phyloP scores from a whole-genome alignment of 1,140 invertebrate genomes.

The Aphis craccivora region DNA sequence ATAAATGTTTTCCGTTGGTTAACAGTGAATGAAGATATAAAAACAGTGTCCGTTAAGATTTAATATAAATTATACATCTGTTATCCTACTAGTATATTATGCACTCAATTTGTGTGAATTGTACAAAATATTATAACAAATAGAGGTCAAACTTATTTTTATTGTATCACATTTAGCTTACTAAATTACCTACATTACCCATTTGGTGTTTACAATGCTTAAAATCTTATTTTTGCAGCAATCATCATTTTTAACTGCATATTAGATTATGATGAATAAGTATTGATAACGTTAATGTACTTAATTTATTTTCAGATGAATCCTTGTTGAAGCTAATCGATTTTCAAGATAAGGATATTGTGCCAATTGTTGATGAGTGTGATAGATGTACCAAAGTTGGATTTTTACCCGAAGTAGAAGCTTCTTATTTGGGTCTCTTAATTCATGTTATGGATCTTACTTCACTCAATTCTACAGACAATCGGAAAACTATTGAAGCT shows the following conservation, averaged over 20 bases:
- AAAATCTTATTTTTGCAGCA: not conserved
- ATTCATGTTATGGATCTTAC: conserved; percentile 50
- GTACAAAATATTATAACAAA: not conserved
- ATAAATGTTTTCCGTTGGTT: no score
- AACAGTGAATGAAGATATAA: not conserved
- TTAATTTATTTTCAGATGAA: conserved; percentile 26
- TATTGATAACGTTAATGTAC: not conserved
- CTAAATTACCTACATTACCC: not conserved
- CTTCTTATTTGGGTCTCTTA: conserved; percentile 51
- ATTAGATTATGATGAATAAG: not conserved
- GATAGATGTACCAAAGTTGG: conserved; percentile 52
- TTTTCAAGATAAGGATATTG: conserved; percentile 16
- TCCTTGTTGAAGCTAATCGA: not conserved
- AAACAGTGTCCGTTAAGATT: not conserved
- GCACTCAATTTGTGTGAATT: not conserved
- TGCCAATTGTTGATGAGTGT: conserved; percentile 18
- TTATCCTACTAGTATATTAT: not conserved
- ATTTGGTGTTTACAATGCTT: not conserved
- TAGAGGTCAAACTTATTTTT: not conserved
- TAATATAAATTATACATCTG: not conserved
- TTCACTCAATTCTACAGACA: conserved; percentile 49
- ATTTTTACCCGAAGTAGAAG: conserved; percentile 54
- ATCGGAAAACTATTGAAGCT: conserved; percentile 12
- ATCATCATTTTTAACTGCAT: not conserved
- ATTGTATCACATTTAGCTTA: not conserved